Evolutionary conservation across 2,888 invertebrate species (phyloP).

Genomic region (Eledona agricola): DNA sequence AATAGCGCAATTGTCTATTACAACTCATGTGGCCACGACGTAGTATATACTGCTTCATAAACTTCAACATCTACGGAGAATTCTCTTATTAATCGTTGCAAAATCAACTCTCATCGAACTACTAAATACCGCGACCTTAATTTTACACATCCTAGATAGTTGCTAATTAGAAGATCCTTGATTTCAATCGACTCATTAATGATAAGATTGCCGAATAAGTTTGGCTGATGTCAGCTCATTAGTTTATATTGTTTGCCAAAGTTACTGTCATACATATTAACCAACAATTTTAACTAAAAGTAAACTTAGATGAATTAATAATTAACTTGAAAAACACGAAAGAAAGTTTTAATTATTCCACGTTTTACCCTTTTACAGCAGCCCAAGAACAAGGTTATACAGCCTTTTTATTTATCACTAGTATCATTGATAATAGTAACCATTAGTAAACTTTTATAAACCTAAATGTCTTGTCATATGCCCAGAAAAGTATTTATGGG

Average conservation of each 20-base stretch:
- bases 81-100: slow-evolving; percentile 2
- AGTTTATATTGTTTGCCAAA: slow-evolving; percentile 22
- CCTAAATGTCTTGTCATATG: too few relatives aligned
- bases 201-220: slow-evolving; percentile 23
- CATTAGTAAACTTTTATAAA: too few relatives aligned
- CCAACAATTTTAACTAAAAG: slow-evolving; percentile 14
- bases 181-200: slow-evolving; percentile 15
- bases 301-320: slow-evolving; percentile 10
- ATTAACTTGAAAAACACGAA: not conserved
- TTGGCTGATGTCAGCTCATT: slow-evolving; percentile 25
- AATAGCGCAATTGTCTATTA: slow-evolving; percentile 39
- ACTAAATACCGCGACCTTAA: slow-evolving; percentile 2
- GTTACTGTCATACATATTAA: slow-evolving; percentile 17
- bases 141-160: not conserved
- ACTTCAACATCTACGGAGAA: too few relatives aligned
- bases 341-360: too few relatives aligned
- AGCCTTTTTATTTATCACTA: too few relatives aligned
- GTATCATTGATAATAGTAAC: too few relatives aligned
- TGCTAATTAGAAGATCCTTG: slow-evolving; percentile 23
- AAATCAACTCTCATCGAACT: not conserved
- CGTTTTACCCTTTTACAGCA: too few relatives aligned
- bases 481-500: too few relatives aligned
- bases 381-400: too few relatives aligned
- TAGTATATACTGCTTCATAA: too few relatives aligned
- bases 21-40: slow-evolving; percentile 24